Conservation (phyloP, 1,140 invertebrate genomes). For the Steinernema feltiae region DNA sequence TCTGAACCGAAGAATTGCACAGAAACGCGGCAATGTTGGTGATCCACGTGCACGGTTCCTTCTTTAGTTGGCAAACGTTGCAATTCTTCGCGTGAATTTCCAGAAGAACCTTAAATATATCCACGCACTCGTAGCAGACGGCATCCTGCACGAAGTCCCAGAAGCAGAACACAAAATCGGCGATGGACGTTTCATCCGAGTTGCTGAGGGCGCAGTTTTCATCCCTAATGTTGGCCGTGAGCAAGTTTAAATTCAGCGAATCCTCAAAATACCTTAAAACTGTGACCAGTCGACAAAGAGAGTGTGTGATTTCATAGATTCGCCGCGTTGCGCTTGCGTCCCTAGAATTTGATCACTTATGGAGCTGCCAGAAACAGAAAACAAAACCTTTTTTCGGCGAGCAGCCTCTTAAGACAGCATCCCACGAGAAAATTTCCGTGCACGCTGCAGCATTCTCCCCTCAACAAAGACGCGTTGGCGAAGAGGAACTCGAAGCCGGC, state of each 20-base stretch:
- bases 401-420: neutral
- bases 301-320: neutral
- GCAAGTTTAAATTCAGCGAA: neutral
- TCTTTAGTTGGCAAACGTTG: neutral
- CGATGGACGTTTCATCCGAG: neutral
- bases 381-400: neutral
- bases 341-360: neutral
- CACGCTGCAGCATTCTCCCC: neutral
- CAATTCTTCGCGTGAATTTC: slow-evolving; percentile 23
- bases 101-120: slow-evolving; percentile 16
- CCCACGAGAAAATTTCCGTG: neutral
- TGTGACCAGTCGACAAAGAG: neutral
- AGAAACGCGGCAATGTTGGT: slow-evolving; percentile 15
- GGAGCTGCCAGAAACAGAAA: neutral
- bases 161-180: slow-evolving; percentile 5
- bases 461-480: neutral
- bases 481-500: slow-evolving; percentile 2
- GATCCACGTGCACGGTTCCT: slow-evolving; percentile 2
- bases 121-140: slow-evolving; percentile 24
- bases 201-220: neutral
- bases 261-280: neutral
- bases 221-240: neutral
- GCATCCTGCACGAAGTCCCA: slow-evolving; percentile 23
- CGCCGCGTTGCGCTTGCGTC: neutral
- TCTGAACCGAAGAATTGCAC: neutral